Evolutionary conservation across 2,113 vertebrate species (phyloP), one percentile per base, ranked within the genome.

Genomic region (Brachyhypopomus occidentalis): DNA sequence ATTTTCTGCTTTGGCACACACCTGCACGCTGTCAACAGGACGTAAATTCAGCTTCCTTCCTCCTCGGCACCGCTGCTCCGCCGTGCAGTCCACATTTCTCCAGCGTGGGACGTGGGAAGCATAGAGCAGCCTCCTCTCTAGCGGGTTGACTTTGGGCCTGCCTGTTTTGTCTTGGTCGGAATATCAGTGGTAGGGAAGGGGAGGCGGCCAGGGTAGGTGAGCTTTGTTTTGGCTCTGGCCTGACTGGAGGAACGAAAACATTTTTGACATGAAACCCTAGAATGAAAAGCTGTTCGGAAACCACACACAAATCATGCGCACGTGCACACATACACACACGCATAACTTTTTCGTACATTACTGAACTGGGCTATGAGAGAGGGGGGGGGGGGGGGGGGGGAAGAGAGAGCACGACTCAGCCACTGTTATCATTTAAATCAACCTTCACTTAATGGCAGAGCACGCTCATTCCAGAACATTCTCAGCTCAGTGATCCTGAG

Each of bases 1-100:
- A 93, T 91, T 91, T 92, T 89, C 87, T 90, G 80, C 90, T 91
- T 92, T 89, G 90, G 91, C 90, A 88, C 84, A 90, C 87, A 91
- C 90, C 88, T 90, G 89, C 91, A 90, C 72, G 81, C 87, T 90
- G 90, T 92, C 91, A 91, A 89, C 86, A 82, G 83, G 82, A 85
- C 79, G 77, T 91, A 88, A 87, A 92, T 91, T 88, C 89, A 83
- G 66, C 83, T 86, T 78, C 73, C 78, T 69, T 75, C 86, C 79
- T 81, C 72, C 23, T 41, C 56, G 25, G 66, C 55, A 55, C 84
- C 69, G 74, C 72, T 87, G 73, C 87, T 86, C 86, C 75, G 80
- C 20, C 55, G 79, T 78, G 60, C 79, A 89, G 85, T 90, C 84
- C 77, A 82, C 88, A 88, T 89, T 89, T 88, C 77, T 81, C 64